Evolutionary conservation across 2,888 invertebrate species (phyloP).

Genomic region (Hirudinaria manillensis): DNA sequence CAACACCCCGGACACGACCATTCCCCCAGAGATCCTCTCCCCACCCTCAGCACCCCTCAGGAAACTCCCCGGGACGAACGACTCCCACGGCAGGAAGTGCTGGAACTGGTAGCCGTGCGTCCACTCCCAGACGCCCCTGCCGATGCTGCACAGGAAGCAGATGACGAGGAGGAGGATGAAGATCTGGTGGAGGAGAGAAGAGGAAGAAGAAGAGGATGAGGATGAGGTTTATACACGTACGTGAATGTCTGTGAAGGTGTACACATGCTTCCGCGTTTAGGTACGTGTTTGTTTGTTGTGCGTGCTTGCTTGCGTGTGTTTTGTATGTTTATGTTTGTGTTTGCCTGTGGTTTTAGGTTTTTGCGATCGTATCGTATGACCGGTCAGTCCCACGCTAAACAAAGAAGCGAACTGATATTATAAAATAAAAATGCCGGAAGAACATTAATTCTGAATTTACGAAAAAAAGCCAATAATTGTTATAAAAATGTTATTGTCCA

Average conservation of each 20-base stretch:
- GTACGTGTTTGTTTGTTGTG: neutral
- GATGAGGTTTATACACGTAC: neutral
- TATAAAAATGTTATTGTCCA: too few species aligned
- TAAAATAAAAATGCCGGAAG: too few species aligned
- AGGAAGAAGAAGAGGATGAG: neutral
- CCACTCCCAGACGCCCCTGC: conserved; percentile 96
- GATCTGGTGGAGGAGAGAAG: conserved; percentile 65
- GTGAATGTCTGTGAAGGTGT: neutral
- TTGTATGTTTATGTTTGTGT: too few species aligned
- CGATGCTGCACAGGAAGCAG: conserved; percentile 94
- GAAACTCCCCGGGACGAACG: conserved; percentile 67
- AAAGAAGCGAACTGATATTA: too few species aligned
- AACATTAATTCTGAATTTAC: too few species aligned
- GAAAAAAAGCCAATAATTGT: too few species aligned
- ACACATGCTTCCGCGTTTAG: neutral
- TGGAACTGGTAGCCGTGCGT: conserved; percentile 63
- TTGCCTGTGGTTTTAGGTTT: too few species aligned
- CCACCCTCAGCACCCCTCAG: conserved; percentile 33
- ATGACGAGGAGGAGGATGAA: conserved; percentile 93
- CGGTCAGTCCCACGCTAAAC: too few species aligned
- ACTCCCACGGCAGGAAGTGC: conserved; percentile 83
- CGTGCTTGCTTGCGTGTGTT: too few species aligned
- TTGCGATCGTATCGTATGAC: too few species aligned
- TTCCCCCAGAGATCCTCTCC: conserved; percentile 44
- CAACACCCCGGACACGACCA: conserved; percentile 79